These are phyloP conservation scores for Sclerurus mexicanus DNA, from an alignment of 2,113 vertebrate species.

Conservation along the genomic window DNA sequence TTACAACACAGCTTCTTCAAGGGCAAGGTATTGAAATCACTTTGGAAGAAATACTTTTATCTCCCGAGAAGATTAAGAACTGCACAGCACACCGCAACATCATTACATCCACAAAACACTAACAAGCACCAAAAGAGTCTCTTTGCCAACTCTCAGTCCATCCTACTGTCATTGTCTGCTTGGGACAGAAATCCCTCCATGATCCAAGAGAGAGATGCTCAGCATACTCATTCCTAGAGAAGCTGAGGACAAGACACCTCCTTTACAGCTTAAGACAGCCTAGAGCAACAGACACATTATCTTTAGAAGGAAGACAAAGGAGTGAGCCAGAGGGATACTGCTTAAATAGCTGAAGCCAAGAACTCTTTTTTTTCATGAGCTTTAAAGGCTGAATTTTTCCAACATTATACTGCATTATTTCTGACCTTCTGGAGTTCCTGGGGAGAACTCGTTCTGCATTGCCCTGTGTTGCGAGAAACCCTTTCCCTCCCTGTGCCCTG, in stretches of 20 bases:
- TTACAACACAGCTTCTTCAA: not conserved
- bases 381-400: not conserved
- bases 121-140: not conserved
- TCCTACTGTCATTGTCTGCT: not conserved
- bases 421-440: not conserved
- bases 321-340: not conserved
- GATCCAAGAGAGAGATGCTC: not conserved
- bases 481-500: not conserved
- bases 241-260: not conserved
- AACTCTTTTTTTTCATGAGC: not conserved
- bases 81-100: not conserved
- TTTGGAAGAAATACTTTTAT: not conserved
- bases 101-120: not conserved
- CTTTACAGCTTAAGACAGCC: not conserved
- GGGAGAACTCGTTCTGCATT: not conserved
- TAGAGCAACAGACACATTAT: not conserved
- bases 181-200: not conserved
- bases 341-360: not conserved
- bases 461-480: not conserved
- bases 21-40: not conserved
- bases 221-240: not conserved
- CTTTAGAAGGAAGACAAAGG: not conserved
- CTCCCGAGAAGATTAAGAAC: not conserved
- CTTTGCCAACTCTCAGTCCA: not conserved
- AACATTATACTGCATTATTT: not conserved